A percentile compares a stretch with the other conserved stretches of the same genome.
These are phyloP conservation scores for Zonotrichia albicollis DNA, from an alignment of 2,797 vertebrate genomes.

Conservation along the genomic window DNA sequence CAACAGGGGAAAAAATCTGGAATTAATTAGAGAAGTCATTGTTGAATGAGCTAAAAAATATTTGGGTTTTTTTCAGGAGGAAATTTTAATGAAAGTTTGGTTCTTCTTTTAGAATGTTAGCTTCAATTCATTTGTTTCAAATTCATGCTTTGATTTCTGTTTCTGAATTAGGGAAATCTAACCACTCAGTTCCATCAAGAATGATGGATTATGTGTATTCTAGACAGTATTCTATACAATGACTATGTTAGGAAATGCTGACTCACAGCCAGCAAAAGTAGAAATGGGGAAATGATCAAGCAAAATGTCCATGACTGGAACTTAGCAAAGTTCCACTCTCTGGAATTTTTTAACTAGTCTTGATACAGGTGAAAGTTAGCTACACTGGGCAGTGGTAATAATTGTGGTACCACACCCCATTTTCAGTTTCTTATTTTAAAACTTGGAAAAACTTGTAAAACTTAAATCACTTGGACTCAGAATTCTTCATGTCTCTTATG, in stretches of 20 bases:
- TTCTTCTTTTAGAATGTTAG: neutral
- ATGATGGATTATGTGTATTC: neutral
- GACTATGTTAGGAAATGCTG: neutral
- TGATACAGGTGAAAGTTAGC: neutral
- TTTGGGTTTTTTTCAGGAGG: neutral
- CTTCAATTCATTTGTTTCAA: neutral
- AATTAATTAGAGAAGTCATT: neutral
- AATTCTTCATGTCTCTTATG: neutral
- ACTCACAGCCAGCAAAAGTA: neutral
- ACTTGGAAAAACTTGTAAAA: neutral
- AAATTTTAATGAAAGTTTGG: neutral
- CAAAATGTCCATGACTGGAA: neutral
- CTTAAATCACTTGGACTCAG: neutral
- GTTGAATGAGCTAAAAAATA: neutral
- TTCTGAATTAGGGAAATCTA: neutral
- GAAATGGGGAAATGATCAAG: neutral
- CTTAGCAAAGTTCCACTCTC: neutral
- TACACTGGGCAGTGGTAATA: neutral
- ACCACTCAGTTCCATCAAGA: neutral
- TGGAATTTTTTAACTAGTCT: neutral
- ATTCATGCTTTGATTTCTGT: neutral
- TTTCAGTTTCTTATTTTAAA: neutral
- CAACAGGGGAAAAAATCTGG: neutral
- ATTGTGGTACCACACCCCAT: neutral
- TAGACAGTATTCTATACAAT: neutral